Base-by-base conservation (phyloP, 2,888 invertebrate genomes). In the Pandemis corylana region DNA sequence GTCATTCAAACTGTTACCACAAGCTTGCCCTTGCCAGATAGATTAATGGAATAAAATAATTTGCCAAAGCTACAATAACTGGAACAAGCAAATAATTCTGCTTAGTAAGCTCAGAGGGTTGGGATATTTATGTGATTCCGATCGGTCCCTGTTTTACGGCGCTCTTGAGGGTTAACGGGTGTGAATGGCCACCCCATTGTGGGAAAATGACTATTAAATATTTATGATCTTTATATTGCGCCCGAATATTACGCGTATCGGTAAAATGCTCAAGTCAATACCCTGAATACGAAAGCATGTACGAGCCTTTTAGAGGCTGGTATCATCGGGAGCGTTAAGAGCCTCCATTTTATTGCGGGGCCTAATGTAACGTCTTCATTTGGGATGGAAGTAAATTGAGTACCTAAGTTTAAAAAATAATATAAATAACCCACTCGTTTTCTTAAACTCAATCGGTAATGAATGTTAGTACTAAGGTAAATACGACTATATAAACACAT, bases 141-240 rank as follows among this genome's bases (percentile, higher is more conserved):
- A 93, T 93, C 92, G 89, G 86, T 87, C 87, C 84, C 83, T 79
- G 84, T 85, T 89, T 91, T 90, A 92, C 88, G 79, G 83, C 82
- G 82, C 93, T 87, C 91, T 86, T 80, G 92, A 89, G 92, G 90
- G 90, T 89, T 91, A 87, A 84, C 89, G 88, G 91, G 92, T 93
- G 92, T 87, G 89, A 93, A 93, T 90, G 85, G 90, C 91, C 89
- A 90, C 92, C 92, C 93, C 89, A 91, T 93, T 93, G 93, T 93
- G 93, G 92, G 92, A 94, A 94, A 89, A 93, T 90, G 86, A 90
- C 90, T 90, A 90, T 93, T 92, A 90, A 94, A 93, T 93, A 94
- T 94, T 93, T 94, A 94, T 93, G 89, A 89, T 83, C 82, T 78
- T 85, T 86, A 85, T 87, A 87, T 88, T 86, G 87, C 84, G 82